Base-by-base conservation (phyloP, 2,888 invertebrate genomes). In the Drosophila austrosaltans region DNA sequence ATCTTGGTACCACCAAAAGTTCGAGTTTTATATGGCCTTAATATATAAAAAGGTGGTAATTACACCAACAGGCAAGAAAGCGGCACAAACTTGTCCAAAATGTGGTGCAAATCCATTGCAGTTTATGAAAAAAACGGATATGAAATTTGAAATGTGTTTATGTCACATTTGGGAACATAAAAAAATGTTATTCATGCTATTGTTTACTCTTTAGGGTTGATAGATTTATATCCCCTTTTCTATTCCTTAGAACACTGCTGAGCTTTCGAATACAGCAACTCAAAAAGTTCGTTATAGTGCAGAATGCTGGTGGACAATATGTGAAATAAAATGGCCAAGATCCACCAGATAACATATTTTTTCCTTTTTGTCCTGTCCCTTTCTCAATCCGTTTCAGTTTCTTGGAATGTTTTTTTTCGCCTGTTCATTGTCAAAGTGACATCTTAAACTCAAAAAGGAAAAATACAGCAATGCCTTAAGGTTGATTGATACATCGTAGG, bases 391-490 rank as follows among this genome's bases (percentile, higher is more conserved):
- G 8, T 44, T 54, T 7, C 48, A 2, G 32, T n/a, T 20, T 39
- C 48, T 7, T 57, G 36, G 53, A 5, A 22, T 58, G 30, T 59
- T 56, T 58, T 20, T 54, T 75, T 78, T 76, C 70, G 82, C 79
- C 82, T 87, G 86, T 90, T 90, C 90, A 90, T 91, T 90, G 89
- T 90, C 89, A 90, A 83, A 86, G 83, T 85, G 90, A 87, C 91
- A 90, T 83, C 77, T 76, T 71, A 79, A 28, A 44, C 39, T 39
- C 10, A 36, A 36, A 57, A 44, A 42, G 28, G 25, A 59, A 59
- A 30, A 44, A 58, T 66, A 67, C 28, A 70, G 69, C 86, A 59
- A 75, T 81, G 75, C 61, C 83, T 78, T 77, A 70, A 78, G 79
- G 84, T 87, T 90, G 91, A 90, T 90, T 28, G 28, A 28, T 4